Base-by-base conservation (phyloP, 2,113 vertebrate species). In the Perognathus longimembris region DNA sequence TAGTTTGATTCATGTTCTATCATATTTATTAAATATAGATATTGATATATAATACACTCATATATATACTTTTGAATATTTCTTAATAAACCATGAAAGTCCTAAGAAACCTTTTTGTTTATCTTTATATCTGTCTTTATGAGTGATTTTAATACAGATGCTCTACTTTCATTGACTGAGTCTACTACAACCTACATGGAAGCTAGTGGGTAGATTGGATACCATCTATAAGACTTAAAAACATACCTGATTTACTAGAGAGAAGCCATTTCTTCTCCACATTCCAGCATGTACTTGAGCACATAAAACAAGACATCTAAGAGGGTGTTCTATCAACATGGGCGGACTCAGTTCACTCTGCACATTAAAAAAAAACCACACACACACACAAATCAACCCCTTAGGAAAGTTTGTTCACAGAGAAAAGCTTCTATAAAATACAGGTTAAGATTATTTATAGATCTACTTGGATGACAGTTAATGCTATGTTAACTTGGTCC, bases 231-330 rank as follows among this genome's bases (percentile, higher is more conserved):
- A 69, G 82, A 66, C 89, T 69, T 9, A 15, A 69, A 81, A 78
- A 69, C 70, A 95, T 96, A 99, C 99, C 98, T 99, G 99, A 96
- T 99, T 99, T 94, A 99, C 99, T 71, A 99, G 98, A 15, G 99
- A 99, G 93, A 99, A 99, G 6, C 99, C 99, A 54, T 99, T 99
- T 97, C 99, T 99, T 94, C 99, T 98, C 99, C 99, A 99, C 99
- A 99, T 99, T 80, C 99, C 99, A 98, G 99, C 99, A 96, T 99
- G 99, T 89, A 99, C 99, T 98, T 99, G 99, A 61, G 99, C 99
- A 98, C 99, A 99, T 0, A 99, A 98, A 70, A 99, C 99, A 59
- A 99, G 97, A 97, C 99, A 99, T 92, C 99, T 99, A 1, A 99
- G 98, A 34, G 99, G 99, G 73, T 99, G 99, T 85, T 99, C 99